These are phyloP conservation scores for Nasonovia ribisnigri DNA, from an alignment of 2,888 invertebrate species.

Conservation along the genomic window DNA sequence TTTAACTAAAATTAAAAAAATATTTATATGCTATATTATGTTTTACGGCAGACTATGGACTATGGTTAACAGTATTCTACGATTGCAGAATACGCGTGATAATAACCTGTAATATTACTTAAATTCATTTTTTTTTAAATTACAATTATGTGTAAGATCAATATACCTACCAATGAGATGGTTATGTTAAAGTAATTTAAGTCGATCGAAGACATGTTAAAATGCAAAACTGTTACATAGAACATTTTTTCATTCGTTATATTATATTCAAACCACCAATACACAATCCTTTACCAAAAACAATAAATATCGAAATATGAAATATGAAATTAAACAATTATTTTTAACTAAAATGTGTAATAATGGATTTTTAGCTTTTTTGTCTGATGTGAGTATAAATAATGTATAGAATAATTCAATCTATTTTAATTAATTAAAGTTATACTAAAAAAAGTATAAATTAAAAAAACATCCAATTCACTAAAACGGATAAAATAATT, in stretches of 20 bases:
- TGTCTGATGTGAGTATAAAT: neutral
- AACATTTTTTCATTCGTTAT: neutral
- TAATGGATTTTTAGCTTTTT: neutral
- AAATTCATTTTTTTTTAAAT: neutral
- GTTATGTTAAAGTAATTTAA: neutral
- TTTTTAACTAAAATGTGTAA: neutral
- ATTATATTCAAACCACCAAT: neutral
- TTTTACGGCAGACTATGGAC: neutral
- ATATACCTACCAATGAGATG: neutral
- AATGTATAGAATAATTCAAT: neutral
- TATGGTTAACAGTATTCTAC: neutral
- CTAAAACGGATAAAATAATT: neutral
- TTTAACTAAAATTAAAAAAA: neutral
- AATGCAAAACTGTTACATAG: neutral
- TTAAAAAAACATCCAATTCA: neutral
- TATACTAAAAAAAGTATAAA: neutral
- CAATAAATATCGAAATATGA: neutral
- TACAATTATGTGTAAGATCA: neutral
- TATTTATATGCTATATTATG: neutral
- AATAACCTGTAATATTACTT: neutral
- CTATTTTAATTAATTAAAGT: neutral
- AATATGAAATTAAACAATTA: neutral
- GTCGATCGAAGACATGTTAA: neutral
- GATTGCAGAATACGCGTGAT: neutral
- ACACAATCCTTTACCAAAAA: neutral